phyloP scores from a whole-genome alignment of 1,140 invertebrate species.

The Solenopsis fugax region DNA sequence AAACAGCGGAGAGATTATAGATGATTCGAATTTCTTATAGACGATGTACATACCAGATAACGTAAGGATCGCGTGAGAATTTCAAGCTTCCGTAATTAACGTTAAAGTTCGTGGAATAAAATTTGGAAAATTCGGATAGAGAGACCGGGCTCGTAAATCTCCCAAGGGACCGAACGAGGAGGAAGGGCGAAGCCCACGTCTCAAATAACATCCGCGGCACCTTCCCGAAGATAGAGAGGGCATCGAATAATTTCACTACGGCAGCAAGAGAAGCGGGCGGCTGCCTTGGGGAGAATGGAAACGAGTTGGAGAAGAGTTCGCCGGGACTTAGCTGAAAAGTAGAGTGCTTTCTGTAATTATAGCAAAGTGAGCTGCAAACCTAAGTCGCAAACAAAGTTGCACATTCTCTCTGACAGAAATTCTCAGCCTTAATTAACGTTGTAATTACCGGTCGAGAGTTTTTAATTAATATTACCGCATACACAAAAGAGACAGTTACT shows the following conservation, averaged over 20 bases:
- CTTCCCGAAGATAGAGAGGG: constrained; percentile 14
- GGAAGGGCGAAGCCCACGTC: constrained; percentile 27
- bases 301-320: constrained; percentile 53
- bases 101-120: constrained; percentile 13
- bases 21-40: not conserved
- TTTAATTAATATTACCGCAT: constrained; percentile 61
- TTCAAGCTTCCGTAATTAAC: constrained; percentile 15
- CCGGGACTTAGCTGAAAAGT: constrained; percentile 48
- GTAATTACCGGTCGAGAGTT: constrained; percentile 45
- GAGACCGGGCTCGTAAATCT: constrained; percentile 38
- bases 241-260: constrained; percentile 57
- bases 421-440: constrained; percentile 51
- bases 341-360: constrained; percentile 62
- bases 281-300: constrained; percentile 45
- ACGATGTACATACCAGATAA: not conserved
- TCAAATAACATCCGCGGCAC: constrained; percentile 34
- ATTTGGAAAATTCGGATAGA: constrained; percentile 41
- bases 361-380: constrained; percentile 48
- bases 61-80: not conserved
- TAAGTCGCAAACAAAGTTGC: constrained; percentile 28
- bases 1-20: not conserved
- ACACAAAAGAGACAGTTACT: not conserved
- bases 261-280: not conserved
- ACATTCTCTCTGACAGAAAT: constrained; percentile 42
- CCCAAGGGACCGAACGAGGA: not conserved